Evolutionary conservation across 35 echinoderm and acorn worm genomes (phyloP).

Genomic region (Holothuria glaberrima): DNA sequence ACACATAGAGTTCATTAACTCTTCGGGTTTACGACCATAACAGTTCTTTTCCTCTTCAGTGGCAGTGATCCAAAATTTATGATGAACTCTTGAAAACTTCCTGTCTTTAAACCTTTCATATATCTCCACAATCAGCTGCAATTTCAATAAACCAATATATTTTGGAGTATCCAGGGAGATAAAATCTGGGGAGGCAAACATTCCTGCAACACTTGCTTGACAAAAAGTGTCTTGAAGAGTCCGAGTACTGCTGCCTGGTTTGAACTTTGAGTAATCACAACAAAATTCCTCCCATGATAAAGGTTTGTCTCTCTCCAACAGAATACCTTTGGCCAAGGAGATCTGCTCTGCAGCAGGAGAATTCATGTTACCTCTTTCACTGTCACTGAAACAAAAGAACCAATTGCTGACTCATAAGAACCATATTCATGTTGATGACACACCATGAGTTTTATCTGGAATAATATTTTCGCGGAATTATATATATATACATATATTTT

Average conservation of each 20-base stretch:
- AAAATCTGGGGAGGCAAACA: slow-evolving; percentile 23
- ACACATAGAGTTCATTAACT: not conserved
- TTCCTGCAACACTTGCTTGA: not conserved
- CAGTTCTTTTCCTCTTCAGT: slow-evolving; percentile 9
- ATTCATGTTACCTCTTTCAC: not conserved
- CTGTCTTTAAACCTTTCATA: not conserved
- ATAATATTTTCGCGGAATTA: no score
- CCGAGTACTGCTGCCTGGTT: not conserved
- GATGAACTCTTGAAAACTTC: not conserved
- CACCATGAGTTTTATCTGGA: not conserved
- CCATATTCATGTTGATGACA: not conserved
- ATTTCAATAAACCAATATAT: slow-evolving; percentile 34
- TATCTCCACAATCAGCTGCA: slow-evolving; percentile 9
- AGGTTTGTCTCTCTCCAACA: not conserved
- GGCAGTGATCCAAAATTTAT: not conserved
- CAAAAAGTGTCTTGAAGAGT: slow-evolving; percentile 30
- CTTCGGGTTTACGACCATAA: not conserved
- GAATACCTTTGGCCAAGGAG: not conserved
- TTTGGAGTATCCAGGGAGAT: slow-evolving; percentile 26
- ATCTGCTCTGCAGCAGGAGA: not conserved
- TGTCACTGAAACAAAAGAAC: not conserved
- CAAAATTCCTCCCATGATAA: slow-evolving; percentile 43
- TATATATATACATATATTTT: no score
- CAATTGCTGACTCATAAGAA: not conserved
- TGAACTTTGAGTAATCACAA: not conserved